Base-by-base conservation (phyloP, 53 echinoderm and acorn worm genomes). In the Echinarachnius parma region DNA sequence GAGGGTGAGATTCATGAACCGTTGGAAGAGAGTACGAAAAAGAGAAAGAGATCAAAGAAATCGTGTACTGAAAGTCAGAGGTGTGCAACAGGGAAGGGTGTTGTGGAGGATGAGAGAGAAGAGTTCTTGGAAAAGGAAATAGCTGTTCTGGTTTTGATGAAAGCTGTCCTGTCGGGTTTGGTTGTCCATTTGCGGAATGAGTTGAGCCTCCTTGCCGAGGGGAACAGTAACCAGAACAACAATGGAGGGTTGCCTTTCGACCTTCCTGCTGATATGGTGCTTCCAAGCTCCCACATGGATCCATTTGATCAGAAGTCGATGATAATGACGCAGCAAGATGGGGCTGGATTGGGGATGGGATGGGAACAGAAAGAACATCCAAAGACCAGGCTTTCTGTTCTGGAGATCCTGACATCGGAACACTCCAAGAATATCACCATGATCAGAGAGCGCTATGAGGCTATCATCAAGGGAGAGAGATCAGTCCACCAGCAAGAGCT, bases 401-500 rank as follows among this genome's bases (percentile, higher is more conserved):
- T 90, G 25, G 90, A 86, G 46, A 78, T 75, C 35, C 75, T 86
- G 34, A 67, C 86, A 30, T 46, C 85, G 0, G 90, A 86, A 34
- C 90, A 90, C 75, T 78, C 90, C 28, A 63, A 75, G 53, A 90
- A 86, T 37, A 64, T 86, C 19, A 62, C 86, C 9, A 61, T 78
- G 37, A 79, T 90, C 10, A 52, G 86, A 24, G 62, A 74, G n/a
- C 77, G 82, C 36, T 90, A 90, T 28, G 85, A 86, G 48, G 65
- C 49, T 33, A 86, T 81, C 35, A 53, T 86, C 27, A 59, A 79
- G 50, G 86, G 58, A 31, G 82, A 90, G 46, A 55, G 79, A 59
- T 60, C 69, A n/a, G 60, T 59, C 59, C 86, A 86, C 50, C 75
- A 72, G 21, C 72, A 75, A 24, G 90, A 86, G 60, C 72, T 90